phyloP scores from a whole-genome alignment of 2,797 vertebrate genomes.

The Taenioides sp. region DNA sequence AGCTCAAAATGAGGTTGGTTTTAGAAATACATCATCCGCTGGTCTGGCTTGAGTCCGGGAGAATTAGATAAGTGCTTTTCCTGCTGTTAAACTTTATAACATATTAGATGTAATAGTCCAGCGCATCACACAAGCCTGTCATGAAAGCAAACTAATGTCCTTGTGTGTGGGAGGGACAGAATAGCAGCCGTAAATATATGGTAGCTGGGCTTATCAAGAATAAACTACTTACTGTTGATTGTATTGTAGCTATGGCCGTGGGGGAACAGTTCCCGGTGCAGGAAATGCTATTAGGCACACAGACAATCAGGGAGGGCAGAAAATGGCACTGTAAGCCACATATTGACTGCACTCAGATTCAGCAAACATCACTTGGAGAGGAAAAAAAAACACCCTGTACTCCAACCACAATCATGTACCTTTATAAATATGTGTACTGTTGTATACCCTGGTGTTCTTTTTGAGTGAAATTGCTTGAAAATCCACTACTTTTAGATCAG shows the following conservation, averaged over 20 bases:
- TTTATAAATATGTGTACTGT: background rate
- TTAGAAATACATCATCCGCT: conserved; percentile 57
- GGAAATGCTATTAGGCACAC: conserved; percentile 58
- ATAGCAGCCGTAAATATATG: conserved; percentile 49
- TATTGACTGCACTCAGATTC: conserved; percentile 43
- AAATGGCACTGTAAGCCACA: conserved; percentile 47
- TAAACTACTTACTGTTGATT: conserved; percentile 55
- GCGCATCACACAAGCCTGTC: conserved; percentile 41
- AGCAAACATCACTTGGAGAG: conserved; percentile 30
- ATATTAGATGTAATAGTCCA: conserved; percentile 47
- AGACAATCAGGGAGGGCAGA: conserved; percentile 51
- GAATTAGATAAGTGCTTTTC: conserved; percentile 54
- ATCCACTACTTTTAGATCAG: background rate
- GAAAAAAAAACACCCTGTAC: conserved; percentile 38
- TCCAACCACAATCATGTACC: background rate
- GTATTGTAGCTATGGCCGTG: conserved; percentile 50
- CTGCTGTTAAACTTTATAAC: conserved; percentile 53
- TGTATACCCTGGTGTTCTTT: background rate
- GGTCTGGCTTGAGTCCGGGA: conserved; percentile 54
- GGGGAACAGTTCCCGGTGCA: conserved; percentile 47
- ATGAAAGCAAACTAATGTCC: conserved; percentile 49
- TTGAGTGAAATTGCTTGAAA: background rate
- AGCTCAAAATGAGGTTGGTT: conserved; percentile 57
- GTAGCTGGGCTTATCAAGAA: conserved; percentile 47
- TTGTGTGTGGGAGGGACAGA: conserved; percentile 50